These are phyloP conservation scores for Abrostola triplasia DNA, from an alignment of 2,888 invertebrate species.

Conservation along the genomic window DNA sequence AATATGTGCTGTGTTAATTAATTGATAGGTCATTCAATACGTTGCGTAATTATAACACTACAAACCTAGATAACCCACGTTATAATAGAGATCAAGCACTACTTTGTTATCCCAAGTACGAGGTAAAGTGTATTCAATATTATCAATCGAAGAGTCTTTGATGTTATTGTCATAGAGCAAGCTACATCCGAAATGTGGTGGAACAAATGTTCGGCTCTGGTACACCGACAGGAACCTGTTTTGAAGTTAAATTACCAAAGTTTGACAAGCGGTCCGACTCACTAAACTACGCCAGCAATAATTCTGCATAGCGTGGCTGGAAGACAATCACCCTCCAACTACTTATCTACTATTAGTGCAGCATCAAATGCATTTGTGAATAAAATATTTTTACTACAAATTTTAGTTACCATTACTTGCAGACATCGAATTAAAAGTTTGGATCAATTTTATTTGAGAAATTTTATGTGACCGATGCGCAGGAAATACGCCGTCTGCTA, in stretches of 20 bases:
- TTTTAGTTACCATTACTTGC: conserved; percentile 13
- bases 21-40: conserved; percentile 9
- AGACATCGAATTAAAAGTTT: conserved; percentile 48
- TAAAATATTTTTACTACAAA: conserved; percentile 28
- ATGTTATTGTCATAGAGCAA: conserved; percentile 68
- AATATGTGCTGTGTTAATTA: conserved; percentile 20
- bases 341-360: conserved; percentile 60
- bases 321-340: conserved; percentile 74
- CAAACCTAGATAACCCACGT: not conserved
- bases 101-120: conserved; percentile 10
- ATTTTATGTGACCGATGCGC: conserved; percentile 44
- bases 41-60: conserved; percentile 6
- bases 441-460: conserved; percentile 50
- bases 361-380: conserved; percentile 44
- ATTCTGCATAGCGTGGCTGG: conserved; percentile 77
- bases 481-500: conserved; percentile 30
- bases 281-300: conserved; percentile 83
- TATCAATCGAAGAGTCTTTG: conserved; percentile 54
- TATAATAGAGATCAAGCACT: conserved; percentile 14
- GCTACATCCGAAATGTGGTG: conserved; percentile 67
- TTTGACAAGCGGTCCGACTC: conserved; percentile 85
- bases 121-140: conserved; percentile 31
- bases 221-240: conserved; percentile 81
- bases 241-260: conserved; percentile 88
- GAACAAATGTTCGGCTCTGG: conserved; percentile 75